Base-by-base conservation (phyloP, 2,797 vertebrate species). In the Odontamblyopus lacepedii region DNA sequence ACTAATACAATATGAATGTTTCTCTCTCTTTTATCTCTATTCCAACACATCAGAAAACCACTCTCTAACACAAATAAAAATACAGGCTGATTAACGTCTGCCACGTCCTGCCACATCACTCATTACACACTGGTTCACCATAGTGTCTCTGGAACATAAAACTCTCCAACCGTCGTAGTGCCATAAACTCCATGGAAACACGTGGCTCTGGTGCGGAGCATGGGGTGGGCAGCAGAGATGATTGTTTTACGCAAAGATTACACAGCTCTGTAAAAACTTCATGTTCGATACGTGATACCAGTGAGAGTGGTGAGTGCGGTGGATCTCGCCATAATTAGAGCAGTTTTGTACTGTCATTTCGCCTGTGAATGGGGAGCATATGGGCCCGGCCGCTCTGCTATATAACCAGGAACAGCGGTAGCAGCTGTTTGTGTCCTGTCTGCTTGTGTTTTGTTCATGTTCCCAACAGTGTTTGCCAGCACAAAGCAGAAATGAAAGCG, bases 401-500 rank as follows among this genome's bases (percentile, higher is more conserved):
- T 86, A 83, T 74, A 83, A 89, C 84, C 88, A 87, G 73, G 81
- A 85, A 85, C 88, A 76, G 80, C 82, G 88, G 80, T 83, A 89
- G 91, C 88, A 90, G 89, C 88, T 92, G 92, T 91, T 92, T 92
- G 86, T 88, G 88, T 91, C 88, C 82, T 79, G 81, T 90, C 87
- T 85, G 91, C 88, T 85, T 85, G 88, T 92, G 89, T 90, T 90
- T 91, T 91, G 89, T 91, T 90, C 89, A 66, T 76, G 87, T 88
- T 89, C 90, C 90, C 88, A 78, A 61, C 82, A 83, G 87, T 91
- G 87, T 87, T 86, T 81, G 84, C 81, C 85, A 76, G 85, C 88
- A 91, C 88, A 89, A 93, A 92, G 92, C 90, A 93, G 91, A 93
- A 93, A 90, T 88, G 88, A 93, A 92, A 93, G 89, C 63, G 80